These are phyloP conservation scores for Plebejus melissa DNA, from an alignment of 2,888 invertebrate genomes.

Conservation along the genomic window DNA sequence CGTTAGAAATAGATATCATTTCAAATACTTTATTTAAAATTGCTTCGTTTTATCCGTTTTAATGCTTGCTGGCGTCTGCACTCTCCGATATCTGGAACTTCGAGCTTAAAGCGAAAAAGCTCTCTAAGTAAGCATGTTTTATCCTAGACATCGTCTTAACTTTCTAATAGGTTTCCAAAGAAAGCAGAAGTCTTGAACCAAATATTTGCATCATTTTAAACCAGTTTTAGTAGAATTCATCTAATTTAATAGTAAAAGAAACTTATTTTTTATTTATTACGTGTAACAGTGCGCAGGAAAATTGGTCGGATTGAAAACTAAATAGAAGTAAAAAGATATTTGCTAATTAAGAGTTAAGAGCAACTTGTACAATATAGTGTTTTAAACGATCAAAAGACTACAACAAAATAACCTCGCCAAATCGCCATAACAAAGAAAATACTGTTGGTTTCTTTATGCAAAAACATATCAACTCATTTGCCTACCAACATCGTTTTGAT, in stretches of 20 bases:
- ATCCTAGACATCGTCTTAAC: slow-evolving; percentile 27
- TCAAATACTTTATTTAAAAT: slow-evolving; percentile 22
- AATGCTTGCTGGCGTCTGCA: slow-evolving; percentile 27
- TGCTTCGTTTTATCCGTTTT: slow-evolving; percentile 27
- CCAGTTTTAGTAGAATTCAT: background rate
- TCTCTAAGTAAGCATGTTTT: slow-evolving; percentile 26
- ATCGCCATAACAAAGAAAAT: background rate
- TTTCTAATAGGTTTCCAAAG: slow-evolving; percentile 29
- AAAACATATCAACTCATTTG: background rate
- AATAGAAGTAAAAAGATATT: no score
- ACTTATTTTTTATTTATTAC: background rate
- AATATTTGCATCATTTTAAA: slow-evolving; percentile 24
- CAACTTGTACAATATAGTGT: background rate
- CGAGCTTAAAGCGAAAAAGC: slow-evolving; percentile 25
- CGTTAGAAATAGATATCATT: slow-evolving; percentile 17
- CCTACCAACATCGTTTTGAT: slow-evolving; percentile 16
- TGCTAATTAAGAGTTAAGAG: no score
- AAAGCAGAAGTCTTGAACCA: slow-evolving; percentile 21
- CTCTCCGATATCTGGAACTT: slow-evolving; percentile 25
- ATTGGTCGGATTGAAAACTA: no score
- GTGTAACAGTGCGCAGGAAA: background rate
- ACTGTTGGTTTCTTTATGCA: background rate
- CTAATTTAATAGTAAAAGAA: background rate
- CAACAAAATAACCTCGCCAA: background rate
- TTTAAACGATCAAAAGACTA: background rate